Base-by-base conservation (phyloP, 2,888 invertebrate species). In the Lathronympha strigana region DNA sequence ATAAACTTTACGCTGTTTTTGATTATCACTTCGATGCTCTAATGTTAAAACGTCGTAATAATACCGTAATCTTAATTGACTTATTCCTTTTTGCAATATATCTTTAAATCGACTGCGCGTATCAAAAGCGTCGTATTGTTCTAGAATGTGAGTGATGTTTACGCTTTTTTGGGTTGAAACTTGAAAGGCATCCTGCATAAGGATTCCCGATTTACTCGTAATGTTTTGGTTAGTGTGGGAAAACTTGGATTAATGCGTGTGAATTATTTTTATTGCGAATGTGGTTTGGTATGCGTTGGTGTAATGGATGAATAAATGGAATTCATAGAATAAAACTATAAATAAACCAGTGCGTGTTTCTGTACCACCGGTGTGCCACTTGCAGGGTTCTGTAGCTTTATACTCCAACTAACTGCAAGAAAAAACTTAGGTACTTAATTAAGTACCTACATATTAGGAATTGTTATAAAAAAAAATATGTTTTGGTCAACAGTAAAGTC, bases 121-220 rank as follows among this genome's bases (percentile, higher is more conserved):
- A 23, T 31, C 8, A 9, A 57, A 45, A 57, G 17, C 21, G 57
- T 45, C 43, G 31, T 45, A 57, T 21, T 13, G 4, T 57, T 43
- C 17, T 25, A 45, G 9, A 21, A 45, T 57, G n/a, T 45, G 9
- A 31, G 19, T 57, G 21, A 57, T 19, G 5, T 21, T 6, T 31
- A 31, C 19, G n/a, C 43, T 45, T 57, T 55, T 45, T 57, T 45
- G n/a, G 19, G 17, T 25, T n/a, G n/a, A n/a, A n/a, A n/a, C n/a
- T 31, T 19, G 17, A 28, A 31, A 31, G 5, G 31, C 9, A 19
- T 55, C 28, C 4, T 78, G 81, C 80, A 80, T 78, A 80, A 83
- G 82, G 83, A 87, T 84, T 80, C 82, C 78, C 78, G 76, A 72
- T 71, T 73, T 72, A 71, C 78, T 77, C 77, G 77, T 80, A 79